Conservation (phyloP, 2,797 vertebrate species). For the Arremon aurantiirostris region DNA sequence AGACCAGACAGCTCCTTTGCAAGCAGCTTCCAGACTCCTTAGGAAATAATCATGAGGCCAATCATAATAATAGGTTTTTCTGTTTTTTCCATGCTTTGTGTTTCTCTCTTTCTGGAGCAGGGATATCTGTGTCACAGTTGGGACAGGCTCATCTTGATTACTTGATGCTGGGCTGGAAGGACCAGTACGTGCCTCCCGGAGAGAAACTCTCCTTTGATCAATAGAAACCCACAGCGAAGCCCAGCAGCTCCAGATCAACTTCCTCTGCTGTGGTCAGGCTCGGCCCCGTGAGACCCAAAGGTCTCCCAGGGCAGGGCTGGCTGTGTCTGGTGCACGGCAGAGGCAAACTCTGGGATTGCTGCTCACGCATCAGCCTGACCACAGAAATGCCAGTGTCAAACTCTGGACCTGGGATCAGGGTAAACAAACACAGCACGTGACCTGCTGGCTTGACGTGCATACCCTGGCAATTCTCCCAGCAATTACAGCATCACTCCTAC, state of each 20-base stretch:
- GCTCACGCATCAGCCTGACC: not conserved
- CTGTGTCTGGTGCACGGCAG: not conserved
- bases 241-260: not conserved
- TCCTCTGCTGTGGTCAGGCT: slow-evolving; percentile 3
- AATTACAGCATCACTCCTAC: slow-evolving; percentile 31
- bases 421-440: slow-evolving; percentile 63
- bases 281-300: not conserved
- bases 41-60: slow-evolving; percentile 59
- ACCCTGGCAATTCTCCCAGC: slow-evolving; percentile 33
- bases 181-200: not conserved
- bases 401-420: not conserved
- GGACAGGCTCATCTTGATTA: not conserved
- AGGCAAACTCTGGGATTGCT: slow-evolving; percentile 35
- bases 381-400: slow-evolving; percentile 33
- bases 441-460: not conserved
- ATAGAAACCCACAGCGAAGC: not conserved
- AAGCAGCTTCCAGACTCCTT: slow-evolving; percentile 57
- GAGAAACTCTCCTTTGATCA: not conserved
- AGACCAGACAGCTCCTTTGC: slow-evolving; percentile 55
- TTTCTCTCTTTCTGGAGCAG: not conserved
- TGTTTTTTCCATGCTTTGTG: slow-evolving; percentile 9
- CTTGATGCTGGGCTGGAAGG: not conserved
- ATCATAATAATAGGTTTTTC: slow-evolving; percentile 41
- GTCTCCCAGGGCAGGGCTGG: not conserved
- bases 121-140: not conserved